Evolutionary conservation across 2,888 invertebrate genomes (phyloP), one percentile per base, ranked within the genome.

Genomic region (Argyresthia goedartella): DNA sequence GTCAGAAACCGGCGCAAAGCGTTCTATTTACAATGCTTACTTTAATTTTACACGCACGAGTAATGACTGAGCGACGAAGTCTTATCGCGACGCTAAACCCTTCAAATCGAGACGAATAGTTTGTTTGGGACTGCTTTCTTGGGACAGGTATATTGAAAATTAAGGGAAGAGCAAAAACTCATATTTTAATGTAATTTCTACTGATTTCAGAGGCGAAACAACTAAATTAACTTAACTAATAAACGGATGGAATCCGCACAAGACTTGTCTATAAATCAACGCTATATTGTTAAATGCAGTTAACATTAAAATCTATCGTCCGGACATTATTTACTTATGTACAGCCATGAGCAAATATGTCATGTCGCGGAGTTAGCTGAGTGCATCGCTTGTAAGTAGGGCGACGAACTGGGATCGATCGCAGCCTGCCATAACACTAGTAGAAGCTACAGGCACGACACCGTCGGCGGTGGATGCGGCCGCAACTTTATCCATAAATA

Each of bases 361-460:
- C 25, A 68, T 68, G 68, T 65, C 67, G 70, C 51, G 51, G 53
- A 51, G 54, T 52, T 55, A 54, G 57, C 54, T 76, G 76, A 81
- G 75, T 81, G 81, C 80, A 82, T 77, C 76, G 44, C 71, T 34
- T 43, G 81, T 81, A 85, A 84, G 82, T 85, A 84, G 85, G 82
- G 72, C 85, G 82, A 81, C 85, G 84, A 85, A 84, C 85, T 81
- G 74, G 81, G 84, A 84, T 84, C 85, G 85, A 85, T 85, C 77
- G 62, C 69, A 70, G 65, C 62, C 51, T 33, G 25, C 25, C 25
- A 25, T 6, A 25, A 6, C 25, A 25, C 25, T 6, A n/a, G n/a
- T 25, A 25, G 25, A 4, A 25, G 25, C 25, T 25, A 25, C 25
- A 25, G 25, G 25, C 25, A 25, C 25, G 6, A 25, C 25, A 25